Percentiles rank a stretch among this genome's conserved stretches.
phyloP scores from a whole-genome alignment of 2,797 vertebrate genomes.

The Balearica regulorum region DNA sequence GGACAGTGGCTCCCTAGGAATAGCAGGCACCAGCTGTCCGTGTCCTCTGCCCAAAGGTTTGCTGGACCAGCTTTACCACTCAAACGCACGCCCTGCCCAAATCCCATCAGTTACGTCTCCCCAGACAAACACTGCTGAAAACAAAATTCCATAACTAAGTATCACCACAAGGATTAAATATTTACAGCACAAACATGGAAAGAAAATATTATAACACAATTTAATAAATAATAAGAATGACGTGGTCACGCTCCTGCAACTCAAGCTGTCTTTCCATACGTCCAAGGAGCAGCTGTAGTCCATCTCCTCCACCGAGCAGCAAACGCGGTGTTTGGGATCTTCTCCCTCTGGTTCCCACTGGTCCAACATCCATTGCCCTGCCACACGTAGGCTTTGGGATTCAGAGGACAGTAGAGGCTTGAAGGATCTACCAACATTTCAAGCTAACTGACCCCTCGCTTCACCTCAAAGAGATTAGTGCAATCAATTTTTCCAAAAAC shows the following conservation, averaged over 20 bases:
- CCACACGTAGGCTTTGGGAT: rapidly evolving
- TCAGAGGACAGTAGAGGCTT: no score
- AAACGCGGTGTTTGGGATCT: not conserved
- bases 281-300: not conserved
- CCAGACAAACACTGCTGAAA: not conserved
- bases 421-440: not conserved
- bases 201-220: not conserved
- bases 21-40: not conserved
- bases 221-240: not conserved
- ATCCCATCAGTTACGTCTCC: not conserved
- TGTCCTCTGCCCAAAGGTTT: not conserved
- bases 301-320: not conserved
- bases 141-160: not conserved
- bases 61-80: not conserved
- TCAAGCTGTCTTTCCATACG: rapidly evolving
- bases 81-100: not conserved
- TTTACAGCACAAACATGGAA: not conserved
- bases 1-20: not conserved
- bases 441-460: rapidly evolving
- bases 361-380: not conserved
- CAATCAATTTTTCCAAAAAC: not conserved
- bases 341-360: not conserved
- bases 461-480: not conserved
- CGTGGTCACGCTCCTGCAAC: rapidly evolving
- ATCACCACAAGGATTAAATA: not conserved